Evolutionary conservation across 2,113 vertebrate species (phyloP).

Genomic region (Brachyhypopomus gauderio): DNA sequence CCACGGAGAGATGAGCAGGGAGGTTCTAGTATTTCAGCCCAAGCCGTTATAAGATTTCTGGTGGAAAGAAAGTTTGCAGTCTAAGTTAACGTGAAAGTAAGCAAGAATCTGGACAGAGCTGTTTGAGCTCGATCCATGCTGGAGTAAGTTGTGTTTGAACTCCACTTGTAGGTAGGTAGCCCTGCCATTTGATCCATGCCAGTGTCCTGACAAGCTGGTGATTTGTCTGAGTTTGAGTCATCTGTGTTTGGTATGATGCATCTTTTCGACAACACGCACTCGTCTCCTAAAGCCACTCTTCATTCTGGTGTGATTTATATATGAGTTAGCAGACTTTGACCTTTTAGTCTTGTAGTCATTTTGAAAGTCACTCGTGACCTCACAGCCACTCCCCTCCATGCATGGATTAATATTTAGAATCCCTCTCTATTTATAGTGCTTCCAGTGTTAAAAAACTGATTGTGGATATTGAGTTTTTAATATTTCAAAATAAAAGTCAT

Average conservation of each 20-base stretch:
- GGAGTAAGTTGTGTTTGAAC: background rate
- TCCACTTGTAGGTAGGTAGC: too few species aligned
- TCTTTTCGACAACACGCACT: background rate
- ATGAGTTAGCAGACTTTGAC: background rate
- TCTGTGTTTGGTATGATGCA: too few species aligned
- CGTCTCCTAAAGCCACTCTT: constrained; percentile 25
- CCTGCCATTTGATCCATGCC: background rate
- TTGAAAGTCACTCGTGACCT: constrained; percentile 14
- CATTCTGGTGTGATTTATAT: background rate
- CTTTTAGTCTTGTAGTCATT: background rate
- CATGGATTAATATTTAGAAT: background rate
- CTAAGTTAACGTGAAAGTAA: background rate
- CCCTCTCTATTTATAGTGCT: background rate
- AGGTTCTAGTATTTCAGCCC: background rate
- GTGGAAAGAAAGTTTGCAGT: background rate
- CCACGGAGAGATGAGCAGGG: background rate
- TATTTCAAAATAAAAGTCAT: background rate
- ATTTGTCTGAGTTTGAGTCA: background rate
- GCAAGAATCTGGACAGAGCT: background rate
- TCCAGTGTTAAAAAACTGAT: constrained; percentile 4
- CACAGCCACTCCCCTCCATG: background rate
- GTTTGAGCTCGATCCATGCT: background rate
- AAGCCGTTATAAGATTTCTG: background rate
- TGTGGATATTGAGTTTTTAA: background rate
- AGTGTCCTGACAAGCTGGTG: background rate